Evolutionary conservation across 2,888 invertebrate species (phyloP).

Genomic region (Heteromyza rotundicornis): DNA sequence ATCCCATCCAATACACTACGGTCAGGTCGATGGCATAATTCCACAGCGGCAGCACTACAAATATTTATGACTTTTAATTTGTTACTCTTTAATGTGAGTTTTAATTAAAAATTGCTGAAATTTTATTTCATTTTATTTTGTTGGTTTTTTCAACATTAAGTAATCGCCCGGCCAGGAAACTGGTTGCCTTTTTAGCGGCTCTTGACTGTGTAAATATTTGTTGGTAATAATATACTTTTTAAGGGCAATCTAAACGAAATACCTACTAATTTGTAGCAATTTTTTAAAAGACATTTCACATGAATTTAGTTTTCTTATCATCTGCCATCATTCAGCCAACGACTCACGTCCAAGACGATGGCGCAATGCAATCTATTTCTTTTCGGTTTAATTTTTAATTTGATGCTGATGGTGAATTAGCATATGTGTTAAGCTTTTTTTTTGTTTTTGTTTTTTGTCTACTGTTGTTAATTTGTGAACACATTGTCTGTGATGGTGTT

Average conservation of each 20-base stretch:
- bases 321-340: too few species aligned
- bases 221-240: too few species aligned
- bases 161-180: background rate
- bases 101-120: background rate
- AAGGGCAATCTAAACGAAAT: too few species aligned
- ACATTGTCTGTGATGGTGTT: too few species aligned
- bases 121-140: too few species aligned
- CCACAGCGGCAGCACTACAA: too few species aligned
- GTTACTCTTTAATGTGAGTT: background rate
- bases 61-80: background rate
- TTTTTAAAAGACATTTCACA: too few species aligned
- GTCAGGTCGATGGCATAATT: too few species aligned
- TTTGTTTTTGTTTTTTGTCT: constrained; percentile 27
- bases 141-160: too few species aligned
- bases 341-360: too few species aligned
- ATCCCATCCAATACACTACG: too few species aligned
- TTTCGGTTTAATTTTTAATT: constrained; percentile 27
- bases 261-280: too few species aligned
- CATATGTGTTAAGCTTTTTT: constrained; percentile 18
- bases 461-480: constrained; percentile 40
- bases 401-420: constrained; percentile 7
- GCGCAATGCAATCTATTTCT: background rate
- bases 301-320: background rate
- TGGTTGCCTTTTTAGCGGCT: background rate
- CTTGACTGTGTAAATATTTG: background rate